Conservation (phyloP, 1,140 invertebrate genomes). For the Nixonia krombeini region DNA sequence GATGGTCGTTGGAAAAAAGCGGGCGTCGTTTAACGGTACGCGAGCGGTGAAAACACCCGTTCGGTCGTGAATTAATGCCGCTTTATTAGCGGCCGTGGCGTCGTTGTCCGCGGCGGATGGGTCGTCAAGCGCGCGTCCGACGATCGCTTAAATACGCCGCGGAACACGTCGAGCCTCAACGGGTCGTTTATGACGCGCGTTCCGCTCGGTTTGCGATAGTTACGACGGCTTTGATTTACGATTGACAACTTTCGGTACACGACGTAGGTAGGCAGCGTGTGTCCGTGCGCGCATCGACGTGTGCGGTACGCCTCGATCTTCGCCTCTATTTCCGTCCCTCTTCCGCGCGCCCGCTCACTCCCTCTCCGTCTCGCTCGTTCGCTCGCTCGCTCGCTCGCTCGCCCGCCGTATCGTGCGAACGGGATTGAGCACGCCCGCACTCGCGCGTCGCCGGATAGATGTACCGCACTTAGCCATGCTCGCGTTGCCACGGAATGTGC, state of each 20-base stretch:
- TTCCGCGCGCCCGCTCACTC: too few relatives aligned
- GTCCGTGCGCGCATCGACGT: constrained; percentile 29
- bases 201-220: constrained; percentile 44
- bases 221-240: constrained; percentile 61
- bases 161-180: too few relatives aligned
- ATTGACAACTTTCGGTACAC: constrained; percentile 63
- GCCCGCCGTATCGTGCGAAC: too few relatives aligned
- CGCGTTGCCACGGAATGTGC: constrained; percentile 52
- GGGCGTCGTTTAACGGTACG: background rate
- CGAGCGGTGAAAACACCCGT: background rate
- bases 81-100: constrained; percentile 28
- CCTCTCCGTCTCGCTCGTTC: constrained; percentile 33
- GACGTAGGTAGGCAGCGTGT: constrained; percentile 47
- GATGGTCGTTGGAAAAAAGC: too few relatives aligned
- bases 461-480: constrained; percentile 45
- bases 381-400: too few relatives aligned
- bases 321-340: constrained; percentile 30
- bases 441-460: constrained; percentile 29
- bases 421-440: constrained; percentile 38
- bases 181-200: constrained; percentile 48
- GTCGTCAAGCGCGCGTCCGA: constrained; percentile 20
- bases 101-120: constrained; percentile 4
- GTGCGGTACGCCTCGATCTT: constrained; percentile 36
- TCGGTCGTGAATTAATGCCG: background rate
- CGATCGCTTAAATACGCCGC: constrained; percentile 47